Evolutionary conservation across 2,888 invertebrate species (phyloP), one percentile per base, ranked within the genome.

Genomic region (Cataglyphis rosenhaueri): DNA sequence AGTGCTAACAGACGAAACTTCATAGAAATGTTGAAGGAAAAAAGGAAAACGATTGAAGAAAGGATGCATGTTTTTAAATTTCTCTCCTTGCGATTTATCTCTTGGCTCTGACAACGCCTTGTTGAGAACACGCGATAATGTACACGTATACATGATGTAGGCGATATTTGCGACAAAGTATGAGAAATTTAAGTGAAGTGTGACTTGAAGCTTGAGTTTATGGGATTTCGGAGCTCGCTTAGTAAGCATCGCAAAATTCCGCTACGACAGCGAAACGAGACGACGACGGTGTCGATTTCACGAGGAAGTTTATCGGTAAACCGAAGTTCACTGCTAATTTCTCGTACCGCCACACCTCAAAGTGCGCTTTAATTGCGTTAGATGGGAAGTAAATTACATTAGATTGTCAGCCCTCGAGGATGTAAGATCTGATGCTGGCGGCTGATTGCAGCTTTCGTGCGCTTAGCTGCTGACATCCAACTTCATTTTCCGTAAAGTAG

Each of bases 341-440:
- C 89, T 88, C 88, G 88, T 85, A 87, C 86, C 83, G 87, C 84
- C 86, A 84, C 86, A 87, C 86, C 89, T 88, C 89, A 88, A 89
- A 89, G 89, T 89, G 85, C 83, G 85, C 87, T 89, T 89, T 89
- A 88, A 89, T 89, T 86, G 85, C 89, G 88, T 89, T 87, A 88
- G 89, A 87, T 86, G 87, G 87, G 86, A 87, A 89, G 88, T 87
- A 88, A 89, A 89, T 89, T 89, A 86, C 87, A 83, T 87, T 87
- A 89, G 88, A 89, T 88, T 87, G 88, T 88, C 89, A 85, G 83
- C 86, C 86, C 87, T 84, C 71, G 85, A 66, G 89, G 89, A 88
- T 84, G 83, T 83, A 84, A 84, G 85, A 52, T 48, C 81, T 66
- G 84, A 52, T 75, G 82, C 74, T 62, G 59, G 57, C 62, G 25